Base-by-base conservation (phyloP, 2,797 vertebrate species). In the Oreochromis grahami region DNA sequence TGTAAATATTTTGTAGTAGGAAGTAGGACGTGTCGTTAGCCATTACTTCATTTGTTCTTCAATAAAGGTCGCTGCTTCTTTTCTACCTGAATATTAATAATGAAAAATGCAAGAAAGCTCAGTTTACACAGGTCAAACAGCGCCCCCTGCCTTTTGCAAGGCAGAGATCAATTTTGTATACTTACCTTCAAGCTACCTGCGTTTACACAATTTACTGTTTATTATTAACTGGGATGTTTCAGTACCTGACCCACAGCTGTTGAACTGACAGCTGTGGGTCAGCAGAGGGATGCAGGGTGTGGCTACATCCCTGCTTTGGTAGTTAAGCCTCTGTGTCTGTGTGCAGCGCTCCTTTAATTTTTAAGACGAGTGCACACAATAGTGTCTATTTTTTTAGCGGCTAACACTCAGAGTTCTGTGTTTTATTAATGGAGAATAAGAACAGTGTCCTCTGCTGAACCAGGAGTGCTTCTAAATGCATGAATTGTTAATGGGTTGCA, bases 241-340 rank as follows among this genome's bases (percentile, higher is more conserved):
- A 50, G 43, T 50, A 21, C 45, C 10, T 79, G 5, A 60, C 43
- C 41, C 24, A 4, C 24, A 26, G 24, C 24, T 85, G 50, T 91
- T 34, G 87, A 79, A 94, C 78, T 77, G 81, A 41, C 84, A 89
- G 70, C 72, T 86, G 29, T 93, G 93, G 89, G 76, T 92, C 89
- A 88, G 91, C 94, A 96, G 95, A 93, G 92, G 82, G 88, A 77
- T 19, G 65, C 92, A 63, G 93, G 87, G 81, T 84, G 85, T 24
- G 92, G 90, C 87, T 94, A 90, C 76, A 12, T 95, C 24, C 84
- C 93, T 5, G 82, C 90, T 90, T 79, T 79, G 76, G 51, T 94
- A 84, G 89, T 65, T 41, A 7, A 32, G 50, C 26, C 21, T 43
- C 50, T 74, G 8, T 50, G 15, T 88, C 1, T 82, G 88, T 81